These are phyloP conservation scores for Gymnocypris eckloni DNA, from an alignment of 2,797 vertebrate species.

Conservation along the genomic window DNA sequence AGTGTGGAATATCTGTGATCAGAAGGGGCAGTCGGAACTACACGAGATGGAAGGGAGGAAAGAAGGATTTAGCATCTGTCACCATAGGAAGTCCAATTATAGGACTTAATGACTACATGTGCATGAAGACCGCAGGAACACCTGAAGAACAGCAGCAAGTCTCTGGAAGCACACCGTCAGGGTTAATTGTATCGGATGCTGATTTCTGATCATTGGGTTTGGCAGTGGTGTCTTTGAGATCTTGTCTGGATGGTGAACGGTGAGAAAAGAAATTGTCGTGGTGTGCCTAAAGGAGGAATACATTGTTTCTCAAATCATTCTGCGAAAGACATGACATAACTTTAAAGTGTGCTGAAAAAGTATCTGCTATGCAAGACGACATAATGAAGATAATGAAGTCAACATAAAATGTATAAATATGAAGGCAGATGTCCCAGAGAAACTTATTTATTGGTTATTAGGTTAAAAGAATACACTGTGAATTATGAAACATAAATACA, in stretches of 20 bases:
- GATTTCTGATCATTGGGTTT: conserved; percentile 57
- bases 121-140: conserved; percentile 69
- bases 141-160: conserved; percentile 66
- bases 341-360: background rate
- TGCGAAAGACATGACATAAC: background rate
- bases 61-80: conserved; percentile 60
- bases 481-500: background rate
- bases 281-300: background rate
- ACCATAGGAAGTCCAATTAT: conserved; percentile 67
- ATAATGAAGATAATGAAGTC: background rate
- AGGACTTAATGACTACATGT: conserved; percentile 65
- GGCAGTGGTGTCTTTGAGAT: background rate
- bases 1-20: conserved; percentile 56
- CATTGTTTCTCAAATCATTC: conserved; percentile 10
- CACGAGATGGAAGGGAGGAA: conserved; percentile 22
- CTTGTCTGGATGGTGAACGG: background rate
- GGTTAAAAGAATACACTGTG: background rate
- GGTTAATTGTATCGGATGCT: conserved; percentile 48
- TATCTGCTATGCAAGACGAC: background rate
- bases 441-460: background rate
- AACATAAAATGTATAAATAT: background rate
- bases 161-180: conserved; percentile 21
- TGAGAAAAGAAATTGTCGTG: conserved; percentile 1
- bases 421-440: background rate
- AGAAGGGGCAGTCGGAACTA: conserved; percentile 47